Conservation (phyloP, 2,797 vertebrate species). For the Poeciliopsis gracilis region DNA sequence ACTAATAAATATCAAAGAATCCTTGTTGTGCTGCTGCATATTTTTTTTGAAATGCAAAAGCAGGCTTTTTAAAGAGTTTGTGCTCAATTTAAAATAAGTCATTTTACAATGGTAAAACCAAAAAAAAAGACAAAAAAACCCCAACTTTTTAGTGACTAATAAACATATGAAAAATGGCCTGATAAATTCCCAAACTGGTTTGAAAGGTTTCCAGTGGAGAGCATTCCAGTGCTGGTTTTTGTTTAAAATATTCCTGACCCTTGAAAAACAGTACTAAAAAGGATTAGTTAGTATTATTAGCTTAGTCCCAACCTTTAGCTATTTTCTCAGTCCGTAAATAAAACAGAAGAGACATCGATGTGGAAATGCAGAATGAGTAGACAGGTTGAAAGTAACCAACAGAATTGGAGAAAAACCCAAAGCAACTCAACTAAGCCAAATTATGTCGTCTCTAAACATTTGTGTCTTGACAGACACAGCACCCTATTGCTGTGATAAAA, state of each 20-base stretch:
- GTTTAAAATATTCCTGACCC: neutral
- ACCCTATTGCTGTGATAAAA: conserved; percentile 11
- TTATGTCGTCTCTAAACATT: conserved; percentile 2
- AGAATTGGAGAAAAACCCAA: neutral
- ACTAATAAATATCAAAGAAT: neutral
- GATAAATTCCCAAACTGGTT: neutral
- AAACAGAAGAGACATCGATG: neutral
- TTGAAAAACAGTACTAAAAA: neutral
- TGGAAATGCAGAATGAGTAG: neutral
- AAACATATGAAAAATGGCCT: neutral
- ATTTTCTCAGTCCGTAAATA: neutral
- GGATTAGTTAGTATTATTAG: neutral
- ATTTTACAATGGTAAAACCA: neutral
- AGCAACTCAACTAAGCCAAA: neutral
- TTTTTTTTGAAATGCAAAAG: no score
- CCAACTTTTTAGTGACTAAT: no score
- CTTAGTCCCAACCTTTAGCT: neutral
- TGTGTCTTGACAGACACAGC: neutral
- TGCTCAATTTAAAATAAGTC: neutral
- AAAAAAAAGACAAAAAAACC: no score
- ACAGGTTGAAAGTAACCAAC: neutral
- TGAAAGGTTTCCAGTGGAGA: neutral
- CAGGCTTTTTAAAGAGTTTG: neutral
- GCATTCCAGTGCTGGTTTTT: neutral
- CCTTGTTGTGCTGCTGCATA: neutral